phyloP scores from a whole-genome alignment of 2,797 vertebrate genomes.

The Neopelma chrysocephalum region DNA sequence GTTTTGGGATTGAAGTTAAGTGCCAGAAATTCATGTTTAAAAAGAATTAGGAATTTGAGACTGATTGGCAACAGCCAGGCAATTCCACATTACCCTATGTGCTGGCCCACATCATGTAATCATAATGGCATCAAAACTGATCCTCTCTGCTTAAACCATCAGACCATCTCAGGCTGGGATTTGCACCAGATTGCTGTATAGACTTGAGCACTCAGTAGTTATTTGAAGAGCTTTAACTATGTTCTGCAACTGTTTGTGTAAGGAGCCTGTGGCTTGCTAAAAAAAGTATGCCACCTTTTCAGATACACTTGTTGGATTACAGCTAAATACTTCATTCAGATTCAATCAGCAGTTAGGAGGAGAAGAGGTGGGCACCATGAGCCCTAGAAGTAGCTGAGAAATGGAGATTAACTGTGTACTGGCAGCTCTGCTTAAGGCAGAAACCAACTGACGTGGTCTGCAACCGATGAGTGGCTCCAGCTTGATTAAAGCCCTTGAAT shows the following conservation, averaged over 20 bases:
- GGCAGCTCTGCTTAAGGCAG: not conserved
- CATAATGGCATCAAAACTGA: not conserved
- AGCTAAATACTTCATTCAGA: not conserved
- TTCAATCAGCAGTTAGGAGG: not conserved
- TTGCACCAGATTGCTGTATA: not conserved
- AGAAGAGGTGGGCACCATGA: not conserved
- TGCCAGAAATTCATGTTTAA: not conserved
- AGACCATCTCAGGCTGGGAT: not conserved
- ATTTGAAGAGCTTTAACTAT: not conserved
- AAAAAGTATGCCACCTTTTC: not conserved
- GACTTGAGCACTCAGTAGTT: not conserved
- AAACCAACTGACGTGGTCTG: fast-evolving
- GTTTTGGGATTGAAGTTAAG: not conserved
- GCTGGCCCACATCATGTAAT: not conserved
- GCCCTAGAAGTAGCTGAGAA: not conserved
- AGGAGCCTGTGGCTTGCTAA: not conserved
- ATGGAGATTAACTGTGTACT: not conserved
- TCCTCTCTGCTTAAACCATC: not conserved
- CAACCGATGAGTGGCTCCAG: not conserved
- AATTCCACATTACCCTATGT: not conserved
- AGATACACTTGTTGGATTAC: not conserved
- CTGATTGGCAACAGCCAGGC: not conserved
- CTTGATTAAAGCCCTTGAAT: not conserved
- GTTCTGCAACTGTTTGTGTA: not conserved
- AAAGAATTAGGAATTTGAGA: not conserved